A percentile compares a stretch with the other conserved stretches of the same genome.
Evolutionary conservation across 2,113 vertebrate genomes (phyloP).

Genomic region (Cavia aperea): DNA sequence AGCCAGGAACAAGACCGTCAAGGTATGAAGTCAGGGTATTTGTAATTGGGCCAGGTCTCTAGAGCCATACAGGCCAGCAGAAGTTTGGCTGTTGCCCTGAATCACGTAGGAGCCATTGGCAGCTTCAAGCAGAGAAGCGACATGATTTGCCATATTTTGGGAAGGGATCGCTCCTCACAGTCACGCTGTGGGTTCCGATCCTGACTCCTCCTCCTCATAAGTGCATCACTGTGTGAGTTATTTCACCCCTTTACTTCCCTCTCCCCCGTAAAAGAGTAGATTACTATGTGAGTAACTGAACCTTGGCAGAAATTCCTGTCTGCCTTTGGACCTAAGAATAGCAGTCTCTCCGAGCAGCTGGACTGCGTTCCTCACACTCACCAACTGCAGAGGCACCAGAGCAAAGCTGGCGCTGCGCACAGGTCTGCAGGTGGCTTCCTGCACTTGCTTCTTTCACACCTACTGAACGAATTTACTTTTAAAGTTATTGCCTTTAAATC

Average conservation of each 20-base stretch:
- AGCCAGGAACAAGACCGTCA: neutral
- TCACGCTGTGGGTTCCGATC: neutral
- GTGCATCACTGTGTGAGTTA: neutral
- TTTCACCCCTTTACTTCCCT: neutral
- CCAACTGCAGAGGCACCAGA: neutral
- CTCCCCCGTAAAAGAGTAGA: slow-evolving; percentile 36
- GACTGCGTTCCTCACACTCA: neutral
- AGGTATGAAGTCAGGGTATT: neutral
- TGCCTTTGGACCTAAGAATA: slow-evolving; percentile 64
- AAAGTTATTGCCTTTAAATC: slow-evolving; percentile 32
- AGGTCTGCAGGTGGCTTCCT: neutral
- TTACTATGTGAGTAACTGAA: slow-evolving; percentile 46
- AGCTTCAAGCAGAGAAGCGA: neutral
- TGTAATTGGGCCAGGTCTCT: neutral
- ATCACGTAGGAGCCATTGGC: neutral
- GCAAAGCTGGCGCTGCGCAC: rapidly evolving
- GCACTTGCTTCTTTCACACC: neutral
- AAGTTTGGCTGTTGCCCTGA: neutral
- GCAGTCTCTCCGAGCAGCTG: slow-evolving; percentile 51
- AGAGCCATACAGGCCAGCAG: neutral
- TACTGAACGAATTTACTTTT: neutral
- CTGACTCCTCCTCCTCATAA: neutral
- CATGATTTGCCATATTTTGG: neutral
- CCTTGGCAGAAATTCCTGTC: slow-evolving; percentile 62
- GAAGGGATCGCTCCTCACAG: neutral